Conservation (phyloP, 92 coral and sea anemone genomes). For the Palythoa heliodiscus region DNA sequence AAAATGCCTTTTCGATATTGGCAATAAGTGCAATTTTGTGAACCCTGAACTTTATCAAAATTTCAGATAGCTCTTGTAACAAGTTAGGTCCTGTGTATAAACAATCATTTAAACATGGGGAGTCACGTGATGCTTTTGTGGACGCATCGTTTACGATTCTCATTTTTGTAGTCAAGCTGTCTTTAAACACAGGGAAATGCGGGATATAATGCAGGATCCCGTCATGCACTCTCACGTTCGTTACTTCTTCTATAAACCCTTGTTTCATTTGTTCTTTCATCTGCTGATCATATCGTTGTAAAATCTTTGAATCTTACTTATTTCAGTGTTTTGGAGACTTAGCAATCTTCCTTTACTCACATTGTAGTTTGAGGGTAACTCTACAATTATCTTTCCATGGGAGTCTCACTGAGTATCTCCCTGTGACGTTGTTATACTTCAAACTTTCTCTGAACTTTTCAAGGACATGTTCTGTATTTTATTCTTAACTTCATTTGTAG, state of each 20-base stretch:
- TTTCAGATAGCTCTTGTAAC: conserved; percentile 26
- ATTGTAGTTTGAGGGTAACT: conserved; percentile 18
- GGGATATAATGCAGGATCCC: conserved; percentile 33
- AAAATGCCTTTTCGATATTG: conserved; percentile 34
- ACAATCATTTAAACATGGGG: conserved; percentile 41
- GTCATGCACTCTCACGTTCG: conserved; percentile 2
- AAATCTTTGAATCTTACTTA: conserved; percentile 8
- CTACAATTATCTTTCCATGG: conserved; percentile 22
- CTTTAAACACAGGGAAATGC: conserved; percentile 45
- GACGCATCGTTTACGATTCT: conserved; percentile 48
- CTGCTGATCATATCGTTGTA: conserved; percentile 33
- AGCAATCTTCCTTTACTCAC: conserved; percentile 22
- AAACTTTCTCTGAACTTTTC: conserved; percentile 16
- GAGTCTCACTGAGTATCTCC: conserved; percentile 17
- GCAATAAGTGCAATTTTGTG: conserved; percentile 38
- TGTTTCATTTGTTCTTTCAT: conserved; percentile 30
- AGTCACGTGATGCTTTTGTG: conserved; percentile 14
- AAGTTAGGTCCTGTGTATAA: conserved; percentile 42
- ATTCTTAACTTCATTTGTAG: conserved; percentile 13
- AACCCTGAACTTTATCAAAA: conserved; percentile 30
- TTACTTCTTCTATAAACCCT: conserved; percentile 21
- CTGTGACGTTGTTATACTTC: conserved; percentile 23
- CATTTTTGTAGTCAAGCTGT: conserved; percentile 36
- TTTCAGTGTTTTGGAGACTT: conserved; percentile 20
- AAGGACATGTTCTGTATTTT: conserved; percentile 9